phyloP scores from a whole-genome alignment of 1,140 invertebrate genomes.

The Leptonema lineaticorne region DNA sequence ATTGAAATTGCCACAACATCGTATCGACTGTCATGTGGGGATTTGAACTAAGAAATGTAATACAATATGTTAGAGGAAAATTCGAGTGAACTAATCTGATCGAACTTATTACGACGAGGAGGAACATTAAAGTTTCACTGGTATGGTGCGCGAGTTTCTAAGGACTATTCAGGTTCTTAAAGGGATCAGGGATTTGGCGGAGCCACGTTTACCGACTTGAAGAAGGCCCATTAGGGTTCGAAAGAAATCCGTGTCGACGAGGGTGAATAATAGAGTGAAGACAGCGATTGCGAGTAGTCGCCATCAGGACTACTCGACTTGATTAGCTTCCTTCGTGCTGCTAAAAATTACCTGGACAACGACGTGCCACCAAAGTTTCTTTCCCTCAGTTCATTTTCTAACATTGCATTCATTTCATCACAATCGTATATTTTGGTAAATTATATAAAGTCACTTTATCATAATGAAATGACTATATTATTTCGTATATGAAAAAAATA shows the following conservation, averaged over 20 bases:
- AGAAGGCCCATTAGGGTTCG: slow-evolving; percentile 15
- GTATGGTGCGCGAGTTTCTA: slow-evolving; percentile 9
- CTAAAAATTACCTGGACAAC: neutral
- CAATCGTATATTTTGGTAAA: too few relatives aligned
- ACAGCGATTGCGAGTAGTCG: slow-evolving; percentile 12
- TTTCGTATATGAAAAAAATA: too few relatives aligned
- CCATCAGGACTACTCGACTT: slow-evolving; percentile 16
- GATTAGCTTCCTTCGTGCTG: neutral
- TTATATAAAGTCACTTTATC: too few relatives aligned
- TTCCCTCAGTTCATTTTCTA: too few relatives aligned
- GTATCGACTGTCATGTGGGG: too few relatives aligned
- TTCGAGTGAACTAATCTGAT: neutral
- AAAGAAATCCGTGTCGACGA: slow-evolving; percentile 18
- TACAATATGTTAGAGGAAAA: neutral
- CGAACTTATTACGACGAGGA: neutral
- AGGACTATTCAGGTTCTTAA: slow-evolving; percentile 11
- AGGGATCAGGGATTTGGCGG: slow-evolving; percentile 14
- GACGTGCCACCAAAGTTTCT: neutral
- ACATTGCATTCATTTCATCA: too few relatives aligned
- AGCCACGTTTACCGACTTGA: neutral
- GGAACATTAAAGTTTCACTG: slow-evolving; percentile 22
- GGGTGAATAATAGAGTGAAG: slow-evolving; percentile 23
- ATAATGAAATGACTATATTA: too few relatives aligned
- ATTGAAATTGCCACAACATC: too few relatives aligned
- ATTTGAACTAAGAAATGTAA: neutral